Conservation (phyloP, 2,888 invertebrate genomes). For the Cacoxenus indagator region DNA sequence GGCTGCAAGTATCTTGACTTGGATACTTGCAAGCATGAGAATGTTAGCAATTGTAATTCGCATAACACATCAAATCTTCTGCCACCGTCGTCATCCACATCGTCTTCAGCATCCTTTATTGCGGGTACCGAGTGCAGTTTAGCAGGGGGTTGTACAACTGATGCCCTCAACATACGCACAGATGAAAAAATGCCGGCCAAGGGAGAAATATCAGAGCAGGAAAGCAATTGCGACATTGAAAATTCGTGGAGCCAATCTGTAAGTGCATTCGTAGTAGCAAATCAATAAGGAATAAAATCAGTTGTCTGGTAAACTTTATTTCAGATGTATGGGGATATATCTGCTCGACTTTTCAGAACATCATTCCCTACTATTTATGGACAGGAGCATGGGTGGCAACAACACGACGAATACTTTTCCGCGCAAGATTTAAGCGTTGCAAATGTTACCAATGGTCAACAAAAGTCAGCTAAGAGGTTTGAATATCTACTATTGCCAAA, state of each 20-base stretch:
- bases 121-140: conserved; percentile 69
- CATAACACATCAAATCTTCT: conserved; percentile 20
- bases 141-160: conserved; percentile 57
- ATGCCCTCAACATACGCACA: conserved; percentile 81
- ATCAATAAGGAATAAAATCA: neutral
- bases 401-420: conserved; percentile 65
- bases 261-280: conserved; percentile 54
- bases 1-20: conserved; percentile 66
- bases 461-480: conserved; percentile 57
- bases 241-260: conserved; percentile 79
- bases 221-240: conserved; percentile 86
- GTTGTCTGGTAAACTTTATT: neutral
- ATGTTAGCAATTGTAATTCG: conserved; percentile 47
- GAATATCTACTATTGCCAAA: neutral
- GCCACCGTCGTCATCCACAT: conserved; percentile 50
- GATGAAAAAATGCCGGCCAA: conserved; percentile 91
- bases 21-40: conserved; percentile 67
- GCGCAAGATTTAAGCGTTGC: conserved; percentile 65
- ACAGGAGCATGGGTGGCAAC: conserved; percentile 65
- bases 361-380: conserved; percentile 60
- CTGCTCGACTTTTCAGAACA: conserved; percentile 64
- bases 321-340: conserved; percentile 68
- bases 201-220: conserved; percentile 89
- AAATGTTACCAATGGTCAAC: conserved; percentile 33
- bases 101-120: conserved; percentile 60